phyloP scores from a whole-genome alignment of 1,140 invertebrate genomes.

The Tigriopus japonicus region DNA sequence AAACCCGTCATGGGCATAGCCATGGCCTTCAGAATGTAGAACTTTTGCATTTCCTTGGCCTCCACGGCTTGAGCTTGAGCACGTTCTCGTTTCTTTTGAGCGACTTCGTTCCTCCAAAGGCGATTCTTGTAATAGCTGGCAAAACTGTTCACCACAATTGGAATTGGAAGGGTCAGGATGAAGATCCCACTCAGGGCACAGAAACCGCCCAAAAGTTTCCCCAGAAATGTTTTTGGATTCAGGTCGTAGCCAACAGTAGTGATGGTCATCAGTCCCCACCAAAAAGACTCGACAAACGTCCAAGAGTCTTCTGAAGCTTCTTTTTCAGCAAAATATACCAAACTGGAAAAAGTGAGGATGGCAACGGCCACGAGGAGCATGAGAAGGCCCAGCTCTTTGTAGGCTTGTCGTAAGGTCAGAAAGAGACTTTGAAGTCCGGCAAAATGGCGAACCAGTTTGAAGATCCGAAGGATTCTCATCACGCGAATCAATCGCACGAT shows the following conservation, averaged over 20 bases:
- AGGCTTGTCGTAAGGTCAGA: conserved; percentile 10
- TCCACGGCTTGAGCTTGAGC: not conserved
- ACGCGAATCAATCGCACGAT: conserved; percentile 10
- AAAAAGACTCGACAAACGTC: conserved; percentile 15
- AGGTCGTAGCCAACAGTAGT: conserved; percentile 14
- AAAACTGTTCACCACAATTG: conserved; percentile 15
- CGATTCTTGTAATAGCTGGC: conserved; percentile 12
- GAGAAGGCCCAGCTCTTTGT: conserved; percentile 14
- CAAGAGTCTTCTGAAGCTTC: not conserved
- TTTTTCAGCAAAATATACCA: conserved; percentile 10
- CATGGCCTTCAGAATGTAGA: not conserved
- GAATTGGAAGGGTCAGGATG: conserved; percentile 13
- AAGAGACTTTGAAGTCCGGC: conserved; percentile 14
- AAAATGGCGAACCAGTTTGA: conserved; percentile 13
- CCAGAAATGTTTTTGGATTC: conserved; percentile 5
- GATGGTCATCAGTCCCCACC: conserved; percentile 15
- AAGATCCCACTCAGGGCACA: conserved; percentile 12
- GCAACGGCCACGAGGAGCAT: conserved; percentile 14
- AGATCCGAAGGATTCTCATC: conserved; percentile 13
- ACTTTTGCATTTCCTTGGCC: not conserved
- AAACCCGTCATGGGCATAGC: not conserved
- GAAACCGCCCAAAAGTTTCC: conserved; percentile 11
- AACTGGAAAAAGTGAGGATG: conserved; percentile 14
- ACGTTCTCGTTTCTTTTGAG: conserved; percentile 1
- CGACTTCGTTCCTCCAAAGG: conserved; percentile 2